phyloP scores from a whole-genome alignment of 1,140 invertebrate species.

The Zophobas morio region DNA sequence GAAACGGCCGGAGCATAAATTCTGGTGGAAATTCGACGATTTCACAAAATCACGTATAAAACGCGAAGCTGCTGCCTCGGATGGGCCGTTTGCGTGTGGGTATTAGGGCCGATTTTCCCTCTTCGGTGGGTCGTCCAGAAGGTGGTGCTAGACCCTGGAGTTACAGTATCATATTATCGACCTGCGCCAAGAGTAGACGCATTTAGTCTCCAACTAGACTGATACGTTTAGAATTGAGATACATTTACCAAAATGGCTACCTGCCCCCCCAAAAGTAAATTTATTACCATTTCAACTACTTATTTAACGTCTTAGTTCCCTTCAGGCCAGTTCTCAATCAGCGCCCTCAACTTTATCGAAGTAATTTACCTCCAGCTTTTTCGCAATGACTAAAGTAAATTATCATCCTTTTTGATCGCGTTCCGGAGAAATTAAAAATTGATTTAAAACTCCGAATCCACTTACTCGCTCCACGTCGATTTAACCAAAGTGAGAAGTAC shows the following conservation, averaged over 20 bases:
- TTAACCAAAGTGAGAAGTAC: too few species aligned
- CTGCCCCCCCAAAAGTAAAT: constrained; percentile 49
- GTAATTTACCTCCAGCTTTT: constrained; percentile 17
- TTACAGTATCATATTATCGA: constrained; percentile 61
- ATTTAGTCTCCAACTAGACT: constrained; percentile 43
- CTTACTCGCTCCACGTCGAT: not conserved
- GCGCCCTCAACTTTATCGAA: constrained; percentile 20
- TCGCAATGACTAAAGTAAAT: constrained; percentile 13
- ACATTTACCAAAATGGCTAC: constrained; percentile 59
- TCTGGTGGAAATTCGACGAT: constrained; percentile 22
- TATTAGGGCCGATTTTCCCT: constrained; percentile 57
- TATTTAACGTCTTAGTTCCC: constrained; percentile 43
- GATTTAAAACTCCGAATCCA: constrained; percentile 16
- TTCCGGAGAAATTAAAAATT: constrained; percentile 22
- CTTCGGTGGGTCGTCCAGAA: constrained; percentile 54
- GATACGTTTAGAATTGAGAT: constrained; percentile 49
- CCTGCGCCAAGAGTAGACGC: constrained; percentile 55
- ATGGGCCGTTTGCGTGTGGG: constrained; percentile 36
- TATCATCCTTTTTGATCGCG: constrained; percentile 19
- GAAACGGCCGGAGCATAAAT: constrained; percentile 31
- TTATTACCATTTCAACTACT: constrained; percentile 43
- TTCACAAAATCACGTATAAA: constrained; percentile 34
- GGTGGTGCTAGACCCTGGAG: constrained; percentile 55
- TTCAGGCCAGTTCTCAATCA: constrained; percentile 39
- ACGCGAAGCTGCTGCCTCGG: constrained; percentile 15